Conservation (phyloP, 2,888 invertebrate genomes). For the Mythimna ferrago region DNA sequence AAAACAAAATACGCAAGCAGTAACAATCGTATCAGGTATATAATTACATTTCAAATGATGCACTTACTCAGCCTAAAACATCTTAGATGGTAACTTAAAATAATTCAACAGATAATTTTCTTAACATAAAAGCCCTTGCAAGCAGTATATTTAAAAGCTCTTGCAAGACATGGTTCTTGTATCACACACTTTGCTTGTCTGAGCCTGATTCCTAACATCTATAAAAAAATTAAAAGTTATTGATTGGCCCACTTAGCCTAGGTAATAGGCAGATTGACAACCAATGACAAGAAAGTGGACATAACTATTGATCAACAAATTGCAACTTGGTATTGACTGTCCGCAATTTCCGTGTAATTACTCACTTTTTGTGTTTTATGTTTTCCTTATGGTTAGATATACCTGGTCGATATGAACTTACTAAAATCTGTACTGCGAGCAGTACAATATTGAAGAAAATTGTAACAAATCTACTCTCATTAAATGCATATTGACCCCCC, state of each 20-base stretch:
- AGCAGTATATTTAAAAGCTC: no score
- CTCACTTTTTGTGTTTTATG: neutral
- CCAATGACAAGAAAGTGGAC: neutral
- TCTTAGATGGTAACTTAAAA: neutral
- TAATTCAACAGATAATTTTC: neutral
- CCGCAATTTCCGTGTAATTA: neutral
- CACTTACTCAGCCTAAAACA: constrained; percentile 10
- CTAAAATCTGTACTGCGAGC: neutral
- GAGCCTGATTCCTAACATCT: neutral
- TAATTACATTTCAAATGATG: neutral
- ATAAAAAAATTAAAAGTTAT: constrained; percentile 9
- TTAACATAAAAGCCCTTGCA: neutral
- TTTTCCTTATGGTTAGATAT: neutral
- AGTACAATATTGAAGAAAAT: neutral
- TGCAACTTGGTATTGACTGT: no score
- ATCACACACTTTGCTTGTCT: neutral
- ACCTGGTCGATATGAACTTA: neutral
- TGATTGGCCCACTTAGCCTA: neutral
- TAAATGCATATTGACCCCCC: neutral
- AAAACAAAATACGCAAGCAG: constrained; percentile 11
- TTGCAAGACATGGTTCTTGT: neutral
- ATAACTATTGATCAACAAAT: neutral
- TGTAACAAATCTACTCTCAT: neutral
- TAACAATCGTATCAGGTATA: neutral
- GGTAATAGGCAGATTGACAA: neutral